Percentiles rank a stretch among this genome's conserved stretches.
phyloP scores from a whole-genome alignment of 2,888 invertebrate genomes.

The Oeneis ivallda region DNA sequence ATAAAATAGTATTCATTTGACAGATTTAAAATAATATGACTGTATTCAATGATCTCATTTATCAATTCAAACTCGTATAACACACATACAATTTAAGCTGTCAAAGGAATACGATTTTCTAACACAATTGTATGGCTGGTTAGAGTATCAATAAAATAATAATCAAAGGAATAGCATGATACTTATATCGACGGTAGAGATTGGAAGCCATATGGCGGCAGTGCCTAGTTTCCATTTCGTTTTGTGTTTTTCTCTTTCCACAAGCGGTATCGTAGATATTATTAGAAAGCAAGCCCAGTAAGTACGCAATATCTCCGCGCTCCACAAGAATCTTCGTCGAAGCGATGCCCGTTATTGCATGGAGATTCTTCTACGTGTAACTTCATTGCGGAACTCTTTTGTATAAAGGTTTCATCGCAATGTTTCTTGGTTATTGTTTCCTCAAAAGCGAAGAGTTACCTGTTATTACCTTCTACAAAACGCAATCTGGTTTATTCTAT shows the following conservation, averaged over 20 bases:
- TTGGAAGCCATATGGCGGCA: constrained; percentile 66
- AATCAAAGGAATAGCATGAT: background rate
- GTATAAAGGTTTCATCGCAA: constrained; percentile 74
- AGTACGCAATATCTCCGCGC: constrained; percentile 78
- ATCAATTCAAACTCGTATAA: no score
- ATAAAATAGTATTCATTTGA: no score
- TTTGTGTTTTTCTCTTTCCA: constrained; percentile 71
- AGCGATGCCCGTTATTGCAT: constrained; percentile 75
- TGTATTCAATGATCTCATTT: no score
- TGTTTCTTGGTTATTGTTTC: constrained; percentile 79
- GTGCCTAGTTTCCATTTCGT: constrained; percentile 68
- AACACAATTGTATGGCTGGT: no score
- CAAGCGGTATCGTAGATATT: constrained; percentile 74
- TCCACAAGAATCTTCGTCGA: constrained; percentile 65
- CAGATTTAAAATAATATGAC: no score
- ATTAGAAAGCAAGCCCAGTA: constrained; percentile 76
- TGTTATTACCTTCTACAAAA: constrained; percentile 71
- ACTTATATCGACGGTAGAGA: constrained; percentile 58
- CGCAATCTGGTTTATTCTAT: constrained; percentile 72
- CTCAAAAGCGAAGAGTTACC: constrained; percentile 67
- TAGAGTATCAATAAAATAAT: background rate
- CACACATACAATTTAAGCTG: no score
- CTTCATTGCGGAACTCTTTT: constrained; percentile 76
- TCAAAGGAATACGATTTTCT: no score
- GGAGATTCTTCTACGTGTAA: constrained; percentile 79